Percentiles rank a stretch among this genome's conserved stretches.
These are phyloP conservation scores for Clamator glandarius DNA, from an alignment of 2,797 vertebrate genomes.

Conservation along the genomic window DNA sequence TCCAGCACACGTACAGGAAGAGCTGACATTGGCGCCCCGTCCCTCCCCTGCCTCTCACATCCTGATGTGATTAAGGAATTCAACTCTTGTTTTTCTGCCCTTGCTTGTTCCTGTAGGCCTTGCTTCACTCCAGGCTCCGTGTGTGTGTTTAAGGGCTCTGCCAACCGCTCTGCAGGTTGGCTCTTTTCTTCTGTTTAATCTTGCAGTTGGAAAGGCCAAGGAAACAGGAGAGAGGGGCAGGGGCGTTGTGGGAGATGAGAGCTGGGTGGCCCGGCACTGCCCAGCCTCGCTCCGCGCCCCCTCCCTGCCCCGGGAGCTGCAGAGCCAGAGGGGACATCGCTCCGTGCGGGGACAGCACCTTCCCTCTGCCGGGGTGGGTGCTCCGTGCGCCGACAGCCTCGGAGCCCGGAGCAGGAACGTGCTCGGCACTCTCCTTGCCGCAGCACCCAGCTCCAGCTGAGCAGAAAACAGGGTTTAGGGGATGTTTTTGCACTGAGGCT, in stretches of 20 bases:
- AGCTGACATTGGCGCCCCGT: constrained; percentile 81
- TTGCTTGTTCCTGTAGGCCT: constrained; percentile 82
- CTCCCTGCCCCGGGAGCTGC: neutral
- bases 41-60: constrained; percentile 82
- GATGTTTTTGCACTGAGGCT: neutral
- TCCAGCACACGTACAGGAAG: constrained; percentile 86
- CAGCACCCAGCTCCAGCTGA: neutral
- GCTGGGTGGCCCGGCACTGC: constrained; percentile 72
- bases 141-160: constrained; percentile 61
- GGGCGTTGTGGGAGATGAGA: constrained; percentile 67
- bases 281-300: neutral
- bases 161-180: constrained; percentile 65
- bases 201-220: constrained; percentile 61
- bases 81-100: constrained; percentile 83
- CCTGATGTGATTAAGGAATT: constrained; percentile 88
- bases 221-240: constrained; percentile 71
- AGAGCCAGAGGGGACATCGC: neutral
- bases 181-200: constrained; percentile 65
- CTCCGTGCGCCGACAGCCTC: neutral
- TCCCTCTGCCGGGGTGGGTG: neutral
- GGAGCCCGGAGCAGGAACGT: neutral
- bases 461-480: neutral
- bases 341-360: neutral
- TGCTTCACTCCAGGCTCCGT: constrained; percentile 73
- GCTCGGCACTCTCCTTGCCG: neutral